Evolutionary conservation across 2,113 vertebrate species (phyloP).

Genomic region (Syrmaticus mikado): DNA sequence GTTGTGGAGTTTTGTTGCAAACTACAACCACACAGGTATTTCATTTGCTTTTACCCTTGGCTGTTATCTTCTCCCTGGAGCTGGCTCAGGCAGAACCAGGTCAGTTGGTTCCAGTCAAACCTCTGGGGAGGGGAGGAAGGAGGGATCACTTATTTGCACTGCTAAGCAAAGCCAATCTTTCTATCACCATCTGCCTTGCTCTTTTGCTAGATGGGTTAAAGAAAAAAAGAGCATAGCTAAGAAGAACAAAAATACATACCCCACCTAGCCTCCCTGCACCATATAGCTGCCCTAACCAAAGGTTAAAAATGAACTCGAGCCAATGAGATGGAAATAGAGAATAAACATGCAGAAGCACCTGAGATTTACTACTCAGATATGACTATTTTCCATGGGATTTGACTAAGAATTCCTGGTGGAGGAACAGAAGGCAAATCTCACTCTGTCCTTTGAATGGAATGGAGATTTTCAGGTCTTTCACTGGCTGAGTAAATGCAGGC

Average conservation of each 20-base stretch:
- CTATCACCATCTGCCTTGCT: conserved; percentile 31
- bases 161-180: conserved; percentile 49
- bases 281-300: conserved; percentile 37
- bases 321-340: conserved; percentile 67
- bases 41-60: conserved; percentile 47
- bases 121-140: conserved; percentile 30
- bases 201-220: not conserved
- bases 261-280: not conserved
- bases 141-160: conserved; percentile 52
- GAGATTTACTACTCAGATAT: conserved; percentile 69
- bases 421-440: conserved; percentile 51
- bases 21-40: conserved; percentile 28
- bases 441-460: conserved; percentile 53
- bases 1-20: not conserved
- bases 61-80: conserved; percentile 31
- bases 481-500: conserved; percentile 8
- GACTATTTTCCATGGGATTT: conserved; percentile 70
- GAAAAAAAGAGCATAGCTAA: not conserved
- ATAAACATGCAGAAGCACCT: conserved; percentile 62
- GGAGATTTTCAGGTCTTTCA: conserved; percentile 67
- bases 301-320: conserved; percentile 54
- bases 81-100: conserved; percentile 62
- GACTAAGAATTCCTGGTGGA: conserved; percentile 57
- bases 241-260: not conserved
- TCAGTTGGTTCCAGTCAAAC: conserved; percentile 65